Percentiles rank a stretch among this genome's conserved stretches.
Conservation (phyloP, 2,113 vertebrate genomes). For the Pedionomus torquatus region DNA sequence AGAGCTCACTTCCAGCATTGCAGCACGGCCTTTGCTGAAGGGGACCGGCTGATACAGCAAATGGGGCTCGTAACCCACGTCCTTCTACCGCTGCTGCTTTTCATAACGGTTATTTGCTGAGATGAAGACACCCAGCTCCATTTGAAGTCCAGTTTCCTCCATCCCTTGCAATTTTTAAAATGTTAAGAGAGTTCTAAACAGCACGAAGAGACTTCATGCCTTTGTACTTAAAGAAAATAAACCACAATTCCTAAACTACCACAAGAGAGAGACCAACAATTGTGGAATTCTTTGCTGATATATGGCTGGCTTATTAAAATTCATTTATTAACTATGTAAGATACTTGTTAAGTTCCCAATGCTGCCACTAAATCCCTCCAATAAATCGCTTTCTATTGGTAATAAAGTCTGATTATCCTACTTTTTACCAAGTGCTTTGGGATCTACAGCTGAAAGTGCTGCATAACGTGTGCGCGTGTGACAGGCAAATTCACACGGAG, state of each 20-base stretch:
- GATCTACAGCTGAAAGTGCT: not conserved
- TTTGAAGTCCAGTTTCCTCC: not conserved
- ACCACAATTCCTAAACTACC: not conserved
- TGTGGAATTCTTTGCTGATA: not conserved
- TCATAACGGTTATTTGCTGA: not conserved
- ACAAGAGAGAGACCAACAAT: not conserved
- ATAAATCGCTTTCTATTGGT: not conserved
- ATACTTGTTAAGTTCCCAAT: not conserved
- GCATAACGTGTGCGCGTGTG: not conserved
- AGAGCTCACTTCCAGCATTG: accelerated
- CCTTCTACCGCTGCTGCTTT: not conserved
- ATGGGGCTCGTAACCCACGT: accelerated
- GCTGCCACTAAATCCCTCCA: not conserved
- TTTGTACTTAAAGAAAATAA: not conserved
- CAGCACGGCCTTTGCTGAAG: not conserved
- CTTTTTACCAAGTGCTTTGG: not conserved
- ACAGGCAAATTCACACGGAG: not conserved
- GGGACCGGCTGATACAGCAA: not conserved
- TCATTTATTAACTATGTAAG: not conserved
- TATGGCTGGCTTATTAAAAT: not conserved
- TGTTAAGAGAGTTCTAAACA: not conserved
- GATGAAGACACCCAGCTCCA: not conserved
- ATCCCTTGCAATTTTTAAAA: not conserved
- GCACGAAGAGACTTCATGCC: not conserved
- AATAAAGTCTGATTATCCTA: not conserved